Base-by-base conservation (phyloP, 2,113 vertebrate species). In the Tyrannus savana region DNA sequence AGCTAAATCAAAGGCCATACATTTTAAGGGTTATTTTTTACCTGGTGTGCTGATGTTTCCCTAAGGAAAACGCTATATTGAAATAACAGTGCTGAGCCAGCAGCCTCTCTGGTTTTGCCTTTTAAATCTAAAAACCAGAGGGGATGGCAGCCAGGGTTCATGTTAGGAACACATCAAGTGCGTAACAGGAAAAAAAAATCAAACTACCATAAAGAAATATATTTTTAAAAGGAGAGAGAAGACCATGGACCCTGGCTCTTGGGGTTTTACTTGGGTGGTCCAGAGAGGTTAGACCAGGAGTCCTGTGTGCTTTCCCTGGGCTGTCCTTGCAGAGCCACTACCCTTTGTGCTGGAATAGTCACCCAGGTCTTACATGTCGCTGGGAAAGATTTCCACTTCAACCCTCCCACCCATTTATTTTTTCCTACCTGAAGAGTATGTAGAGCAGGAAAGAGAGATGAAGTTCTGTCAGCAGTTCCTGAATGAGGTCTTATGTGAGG, bases 401-500 rank as follows among this genome's bases (percentile, higher is more conserved):
- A 39, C 10, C 22, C 33, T 21, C 15, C 8, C 4, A 6, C 6
- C 5, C 8, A 1, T 18, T 23, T 30, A 15, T 19, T 62, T 31
- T 19, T 23, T 49, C 6, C 33, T 44, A 12, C 11, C 7, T 44
- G 58, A 83, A 33, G 35, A 56, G 56, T 83, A 85, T 64, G 14
- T 22, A 59, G 52, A 94, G 15, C 67, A 66, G 50, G 59, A 77
- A 84, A 49, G 80, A 69, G 74, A 79, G 31, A 69, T 86, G 31
- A 62, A 50, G 23, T 75, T 87, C 37, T 87, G 88, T 92, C 94
- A 90, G 90, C 58, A 78, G 0, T 58, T 87, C 63, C 88, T 92
- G 71, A 56, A 72, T 33, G 84, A 84, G 52, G 60, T 66, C 19
- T 84, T 60, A 88, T 46, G 44, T 63, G 76, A 86, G 55, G 63